These are phyloP conservation scores for Martes martes DNA, from an alignment of 2,113 vertebrate genomes.

Conservation along the genomic window DNA sequence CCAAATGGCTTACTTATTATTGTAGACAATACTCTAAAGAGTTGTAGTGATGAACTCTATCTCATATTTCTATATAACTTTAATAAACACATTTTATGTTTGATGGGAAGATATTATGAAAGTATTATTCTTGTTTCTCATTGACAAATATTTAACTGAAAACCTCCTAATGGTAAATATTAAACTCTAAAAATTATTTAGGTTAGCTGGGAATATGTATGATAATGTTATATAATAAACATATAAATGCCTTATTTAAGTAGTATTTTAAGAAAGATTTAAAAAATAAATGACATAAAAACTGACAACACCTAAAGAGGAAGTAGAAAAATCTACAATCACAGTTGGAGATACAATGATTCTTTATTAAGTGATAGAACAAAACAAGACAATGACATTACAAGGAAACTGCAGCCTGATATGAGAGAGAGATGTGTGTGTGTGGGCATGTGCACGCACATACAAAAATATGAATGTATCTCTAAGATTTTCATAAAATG, in stretches of 20 bases:
- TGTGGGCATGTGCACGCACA: not conserved
- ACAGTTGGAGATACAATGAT: not conserved
- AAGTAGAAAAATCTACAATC: not conserved
- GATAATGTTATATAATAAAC: not conserved
- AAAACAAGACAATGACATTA: not conserved
- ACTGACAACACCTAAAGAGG: not conserved
- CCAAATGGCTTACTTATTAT: constrained; percentile 26
- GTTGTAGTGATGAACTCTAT: not conserved
- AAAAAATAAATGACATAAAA: not conserved
- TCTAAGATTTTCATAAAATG: not conserved
- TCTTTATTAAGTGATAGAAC: not conserved
- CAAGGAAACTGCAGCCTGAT: not conserved
- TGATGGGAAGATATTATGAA: not conserved
- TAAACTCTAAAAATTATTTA: constrained; percentile 6
- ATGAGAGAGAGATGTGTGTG: not conserved
- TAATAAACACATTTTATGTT: constrained; percentile 50
- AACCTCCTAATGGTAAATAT: not conserved
- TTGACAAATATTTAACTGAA: not conserved
- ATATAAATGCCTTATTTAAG: not conserved
- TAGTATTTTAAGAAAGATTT: not conserved
- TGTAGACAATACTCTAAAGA: constrained; percentile 42
- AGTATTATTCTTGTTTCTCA: not conserved
- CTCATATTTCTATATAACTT: constrained; percentile 2
- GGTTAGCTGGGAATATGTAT: not conserved
- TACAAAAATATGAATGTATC: too few species aligned